These are phyloP conservation scores for Calvadosia cruxmelitensis DNA, from an alignment of 30 jellyfish, hydroid and myxozoan genomes.

Conservation along the genomic window DNA sequence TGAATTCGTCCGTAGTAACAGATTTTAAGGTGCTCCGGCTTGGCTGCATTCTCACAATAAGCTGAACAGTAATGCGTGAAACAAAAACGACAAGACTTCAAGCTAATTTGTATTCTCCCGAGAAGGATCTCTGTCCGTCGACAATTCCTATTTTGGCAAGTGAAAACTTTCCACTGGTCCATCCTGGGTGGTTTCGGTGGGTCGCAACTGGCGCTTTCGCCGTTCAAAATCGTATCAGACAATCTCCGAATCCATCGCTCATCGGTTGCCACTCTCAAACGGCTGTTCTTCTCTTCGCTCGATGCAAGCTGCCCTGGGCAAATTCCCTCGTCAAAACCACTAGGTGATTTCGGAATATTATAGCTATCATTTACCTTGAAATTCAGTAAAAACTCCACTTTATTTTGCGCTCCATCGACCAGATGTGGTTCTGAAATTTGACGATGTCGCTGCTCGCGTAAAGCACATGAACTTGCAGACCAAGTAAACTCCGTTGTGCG, in stretches of 20 bases:
- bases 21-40: slow-evolving; percentile 25
- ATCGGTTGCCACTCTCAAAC: background rate
- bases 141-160: slow-evolving; percentile 53
- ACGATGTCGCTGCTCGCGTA: slow-evolving; percentile 42
- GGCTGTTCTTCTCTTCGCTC: background rate
- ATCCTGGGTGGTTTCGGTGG: slow-evolving; percentile 78
- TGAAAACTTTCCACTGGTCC: slow-evolving; percentile 37
- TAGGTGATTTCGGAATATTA: background rate
- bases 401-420: slow-evolving; percentile 6
- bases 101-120: slow-evolving; percentile 46
- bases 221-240: background rate
- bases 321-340: background rate
- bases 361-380: background rate
- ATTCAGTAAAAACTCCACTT: background rate
- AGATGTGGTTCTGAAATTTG: slow-evolving; percentile 53
- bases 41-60: slow-evolving; percentile 35
- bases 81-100: slow-evolving; percentile 67
- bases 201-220: background rate
- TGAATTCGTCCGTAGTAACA: slow-evolving; percentile 69
- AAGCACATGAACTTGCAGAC: slow-evolving; percentile 5
- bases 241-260: background rate
- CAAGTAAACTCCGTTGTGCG: slow-evolving; percentile 5
- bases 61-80: slow-evolving; percentile 92
- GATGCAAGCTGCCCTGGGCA: background rate
- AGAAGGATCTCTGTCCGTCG: slow-evolving; percentile 41